Percentiles rank a stretch among this genome's conserved stretches.
Evolutionary conservation across 2,888 invertebrate genomes (phyloP).

Genomic region (Hydraecia micacea): DNA sequence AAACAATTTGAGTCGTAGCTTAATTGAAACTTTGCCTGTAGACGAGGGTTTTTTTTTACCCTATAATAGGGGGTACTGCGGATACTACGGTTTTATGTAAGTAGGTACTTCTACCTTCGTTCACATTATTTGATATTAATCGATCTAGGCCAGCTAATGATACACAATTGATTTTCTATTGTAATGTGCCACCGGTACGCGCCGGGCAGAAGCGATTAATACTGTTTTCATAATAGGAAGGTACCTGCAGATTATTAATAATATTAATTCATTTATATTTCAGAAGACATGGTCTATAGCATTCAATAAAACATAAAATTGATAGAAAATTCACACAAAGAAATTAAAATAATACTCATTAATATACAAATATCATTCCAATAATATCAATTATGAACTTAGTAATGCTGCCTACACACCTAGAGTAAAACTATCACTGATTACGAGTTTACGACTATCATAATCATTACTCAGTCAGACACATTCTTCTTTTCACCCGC

Average conservation of each 20-base stretch:
- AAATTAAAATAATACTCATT: background rate
- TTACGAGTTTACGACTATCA: background rate
- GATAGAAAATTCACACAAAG: background rate
- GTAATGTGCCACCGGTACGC: no score
- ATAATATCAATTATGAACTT: background rate
- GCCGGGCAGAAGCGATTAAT: no score
- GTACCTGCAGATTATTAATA: background rate
- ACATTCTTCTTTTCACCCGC: background rate
- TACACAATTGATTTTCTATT: no score
- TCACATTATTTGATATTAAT: background rate
- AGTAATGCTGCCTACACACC: background rate
- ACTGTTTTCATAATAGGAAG: background rate
- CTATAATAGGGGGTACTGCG: no score
- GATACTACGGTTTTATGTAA: background rate
- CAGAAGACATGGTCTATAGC: background rate
- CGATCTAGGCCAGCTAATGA: no score
- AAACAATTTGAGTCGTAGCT: background rate
- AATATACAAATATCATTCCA: background rate
- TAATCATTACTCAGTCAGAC: conserved; percentile 2
- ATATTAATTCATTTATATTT: background rate
- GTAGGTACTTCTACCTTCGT: background rate
- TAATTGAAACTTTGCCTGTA: no score
- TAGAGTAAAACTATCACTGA: background rate
- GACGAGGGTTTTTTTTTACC: background rate
- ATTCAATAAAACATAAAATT: background rate